Base-by-base conservation (phyloP, 2,797 vertebrate species). In the Typhlichthys subterraneus region DNA sequence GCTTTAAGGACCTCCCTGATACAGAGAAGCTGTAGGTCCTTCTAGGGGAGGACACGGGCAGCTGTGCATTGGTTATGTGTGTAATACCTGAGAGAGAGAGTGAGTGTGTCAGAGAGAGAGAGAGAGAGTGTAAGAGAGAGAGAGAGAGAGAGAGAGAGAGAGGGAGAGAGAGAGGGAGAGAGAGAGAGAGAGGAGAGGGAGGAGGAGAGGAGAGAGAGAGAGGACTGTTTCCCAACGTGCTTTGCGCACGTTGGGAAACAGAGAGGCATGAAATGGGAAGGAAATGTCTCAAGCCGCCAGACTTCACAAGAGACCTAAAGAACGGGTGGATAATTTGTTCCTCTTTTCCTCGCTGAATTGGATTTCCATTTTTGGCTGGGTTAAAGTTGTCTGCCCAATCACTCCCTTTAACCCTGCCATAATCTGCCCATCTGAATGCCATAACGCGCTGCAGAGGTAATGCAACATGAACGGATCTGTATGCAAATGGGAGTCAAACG, bases 361-460 rank as follows among this genome's bases (percentile, higher is more conserved):
- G 74, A 90, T 90, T 92, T 91, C 85, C 82, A 87, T 87, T 86
- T 85, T 78, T 72, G 79, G 73, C 70, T 70, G 63, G 85, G 77
- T 87, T 80, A 79, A 90, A 85, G 85, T 83, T 91, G 88, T 89
- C 84, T 67, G 33, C 86, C 85, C 87, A 85, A 85, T 85, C 76
- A 31, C 53, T 78, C 52, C 64, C 83, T 65, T 85, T 74, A 70
- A 72, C 73, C 79, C 83, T 85, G 82, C 89, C 77, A 72, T 83
- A 80, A 92, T 89, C 85, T 80, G 79, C 77, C 70, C 85, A 88
- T 88, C 84, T 82, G 83, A 89, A 67, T 33, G 60, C 79, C 81
- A 70, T 88, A 87, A 89, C 79, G 76, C 69, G 50, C 75, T 88
- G 81, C 81, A 85, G 87, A 89, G 75, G 85, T 89, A 89, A 89